Evolutionary conservation across 2,888 invertebrate species (phyloP), one percentile per base, ranked within the genome.

Genomic region (Pharmacophagus antenor): DNA sequence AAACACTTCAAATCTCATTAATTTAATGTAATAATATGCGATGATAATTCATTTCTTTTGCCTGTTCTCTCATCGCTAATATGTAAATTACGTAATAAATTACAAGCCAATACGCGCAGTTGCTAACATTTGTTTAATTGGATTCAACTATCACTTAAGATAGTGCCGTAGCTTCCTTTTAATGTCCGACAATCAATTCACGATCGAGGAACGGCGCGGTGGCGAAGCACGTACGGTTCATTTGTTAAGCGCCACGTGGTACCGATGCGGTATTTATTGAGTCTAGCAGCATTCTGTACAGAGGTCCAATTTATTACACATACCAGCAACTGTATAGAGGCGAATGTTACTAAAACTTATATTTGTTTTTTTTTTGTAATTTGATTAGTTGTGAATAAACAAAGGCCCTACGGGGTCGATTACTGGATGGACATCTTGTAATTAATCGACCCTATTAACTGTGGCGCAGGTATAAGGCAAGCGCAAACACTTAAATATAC

Each of bases 201-300:
- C 41, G 51, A 47, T 15, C 17, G 44, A 22, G 50, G n/a, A 31
- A 50, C 41, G 56, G 18, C 22, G 25, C 84, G 73, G 84, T 85
- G 84, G 85, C 85, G 77, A 73, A 74, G 82, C 85, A 85, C 84
- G 84, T 77, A 73, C 70, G 64, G 68, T 69, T 77, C 83, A 85
- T 87, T 87, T 83, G 80, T 87, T 77, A 82, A 77, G 79, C 81
- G 82, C 82, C 87, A 85, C 79, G 74, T 79, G 81, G 78, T 79
- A 79, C 73, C 78, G 79, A 78, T 80, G 73, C 72, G 76, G 79
- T 82, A 84, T 84, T 85, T 83, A 85, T 84, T 74, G 73, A 74
- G 25, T 53, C 53, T 44, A 31, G 2, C 21, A 47, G 18, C 27
- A 37, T 49, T 27, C 10, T 27, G 49, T 59, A 49, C 49, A 22